A percentile compares a stretch with the other conserved stretches of the same genome.
Conservation (phyloP, 2,113 vertebrate genomes). For the cat (Felis catus) region DNA sequence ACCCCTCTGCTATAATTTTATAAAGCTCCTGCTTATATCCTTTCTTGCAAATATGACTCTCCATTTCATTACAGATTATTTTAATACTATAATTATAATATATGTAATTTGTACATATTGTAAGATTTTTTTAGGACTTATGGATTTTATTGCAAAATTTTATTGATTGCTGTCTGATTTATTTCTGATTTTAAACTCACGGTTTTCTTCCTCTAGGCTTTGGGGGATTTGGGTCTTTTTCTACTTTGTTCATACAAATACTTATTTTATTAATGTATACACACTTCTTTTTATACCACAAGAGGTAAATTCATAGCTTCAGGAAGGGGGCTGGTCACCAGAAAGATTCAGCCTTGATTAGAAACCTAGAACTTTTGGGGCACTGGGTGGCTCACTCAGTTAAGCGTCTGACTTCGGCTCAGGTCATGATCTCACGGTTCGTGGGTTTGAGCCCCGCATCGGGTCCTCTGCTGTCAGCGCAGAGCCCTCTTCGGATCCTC, state of each 20-base stretch:
- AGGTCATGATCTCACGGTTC: too few species aligned
- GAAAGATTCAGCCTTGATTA: not conserved
- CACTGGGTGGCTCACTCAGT: too few species aligned
- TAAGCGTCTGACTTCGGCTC: too few species aligned
- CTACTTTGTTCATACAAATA: not conserved
- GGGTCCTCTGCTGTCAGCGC: too few species aligned
- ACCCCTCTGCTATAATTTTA: not conserved
- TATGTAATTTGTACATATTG: not conserved
- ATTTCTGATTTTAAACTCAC: slow-evolving; percentile 19
- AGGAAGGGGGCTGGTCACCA: not conserved
- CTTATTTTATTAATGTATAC: not conserved
- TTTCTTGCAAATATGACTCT: not conserved
- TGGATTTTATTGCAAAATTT: not conserved
- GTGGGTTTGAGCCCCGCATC: too few species aligned
- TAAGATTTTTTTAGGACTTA: not conserved
- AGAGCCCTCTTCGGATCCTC: too few species aligned
- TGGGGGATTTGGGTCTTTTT: not conserved
- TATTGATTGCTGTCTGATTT: not conserved
- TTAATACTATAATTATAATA: not conserved
- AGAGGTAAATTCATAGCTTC: not conserved
- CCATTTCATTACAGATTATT: not conserved
- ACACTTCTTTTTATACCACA: not conserved
- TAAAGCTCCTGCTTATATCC: not conserved
- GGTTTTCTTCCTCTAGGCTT: not conserved
- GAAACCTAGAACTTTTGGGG: not conserved